Conservation (phyloP, 2,888 invertebrate species). For the Leptura quadrifasciata region DNA sequence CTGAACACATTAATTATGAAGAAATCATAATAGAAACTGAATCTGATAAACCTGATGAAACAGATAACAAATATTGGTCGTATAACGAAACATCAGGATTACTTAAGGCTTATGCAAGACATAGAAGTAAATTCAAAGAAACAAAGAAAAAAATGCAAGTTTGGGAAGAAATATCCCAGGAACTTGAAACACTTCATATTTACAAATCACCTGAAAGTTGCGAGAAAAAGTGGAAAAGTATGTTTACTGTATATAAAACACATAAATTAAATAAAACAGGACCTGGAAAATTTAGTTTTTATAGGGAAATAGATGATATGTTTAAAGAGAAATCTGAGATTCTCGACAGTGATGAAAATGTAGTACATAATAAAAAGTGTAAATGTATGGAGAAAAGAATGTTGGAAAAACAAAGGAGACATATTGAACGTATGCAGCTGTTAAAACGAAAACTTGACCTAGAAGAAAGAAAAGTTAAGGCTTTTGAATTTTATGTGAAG, state of each 20-base stretch:
- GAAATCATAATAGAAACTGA: slow-evolving; percentile 36
- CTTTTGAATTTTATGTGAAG: slow-evolving; percentile 38
- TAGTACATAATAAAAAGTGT: slow-evolving; percentile 24
- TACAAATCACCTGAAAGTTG: slow-evolving; percentile 33
- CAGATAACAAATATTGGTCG: slow-evolving; percentile 27
- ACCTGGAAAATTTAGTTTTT: slow-evolving; percentile 29
- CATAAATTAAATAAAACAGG: slow-evolving; percentile 31
- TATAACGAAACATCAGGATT: slow-evolving; percentile 15
- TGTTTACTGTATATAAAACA: slow-evolving; percentile 29
- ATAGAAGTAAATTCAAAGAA: slow-evolving; percentile 21
- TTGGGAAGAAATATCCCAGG: slow-evolving; percentile 33
- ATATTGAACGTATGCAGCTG: slow-evolving; percentile 42
- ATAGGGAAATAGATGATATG: slow-evolving; percentile 31
- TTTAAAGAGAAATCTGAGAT: slow-evolving; percentile 1
- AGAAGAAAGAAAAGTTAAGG: slow-evolving; percentile 41
- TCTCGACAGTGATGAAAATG: not conserved
- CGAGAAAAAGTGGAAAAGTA: slow-evolving; percentile 31
- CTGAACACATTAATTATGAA: slow-evolving; percentile 15
- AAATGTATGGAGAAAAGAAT: slow-evolving; percentile 36
- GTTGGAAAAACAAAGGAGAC: slow-evolving; percentile 40
- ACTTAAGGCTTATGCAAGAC: slow-evolving; percentile 21
- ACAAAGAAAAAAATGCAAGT: not conserved
- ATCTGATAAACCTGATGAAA: not conserved
- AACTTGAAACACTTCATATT: slow-evolving; percentile 8
- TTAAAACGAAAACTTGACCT: slow-evolving; percentile 40